Evolutionary conservation across 1,140 invertebrate species (phyloP).

Genomic region (Pteromalus puparum): DNA sequence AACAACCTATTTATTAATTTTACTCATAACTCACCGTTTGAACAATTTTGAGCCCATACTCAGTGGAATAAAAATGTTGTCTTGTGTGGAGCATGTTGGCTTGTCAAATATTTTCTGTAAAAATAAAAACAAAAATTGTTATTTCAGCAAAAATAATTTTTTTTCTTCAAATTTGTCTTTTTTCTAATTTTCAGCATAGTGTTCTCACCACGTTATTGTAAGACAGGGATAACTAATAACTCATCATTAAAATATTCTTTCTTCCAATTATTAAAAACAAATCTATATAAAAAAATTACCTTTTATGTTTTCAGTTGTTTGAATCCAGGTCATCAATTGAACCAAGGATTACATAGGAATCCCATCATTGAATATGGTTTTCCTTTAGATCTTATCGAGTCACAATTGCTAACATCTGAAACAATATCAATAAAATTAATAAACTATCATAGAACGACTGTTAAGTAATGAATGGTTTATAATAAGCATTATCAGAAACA

Average conservation of each 20-base stretch:
- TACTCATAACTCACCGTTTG: background rate
- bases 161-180: background rate
- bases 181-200: constrained; percentile 55
- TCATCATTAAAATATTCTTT: constrained; percentile 60
- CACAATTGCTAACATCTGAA: background rate
- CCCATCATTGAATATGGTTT: background rate
- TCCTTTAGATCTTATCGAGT: constrained; percentile 14
- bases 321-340: constrained; percentile 16
- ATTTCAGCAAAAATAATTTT: background rate
- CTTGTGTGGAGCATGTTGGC: background rate
- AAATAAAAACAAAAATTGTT: constrained; percentile 10
- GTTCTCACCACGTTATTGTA: constrained; percentile 62
- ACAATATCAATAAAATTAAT: background rate
- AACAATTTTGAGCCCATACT: background rate
- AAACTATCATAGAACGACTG: background rate
- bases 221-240: constrained; percentile 68
- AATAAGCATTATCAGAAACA: constrained; percentile 8
- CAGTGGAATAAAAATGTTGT: background rate
- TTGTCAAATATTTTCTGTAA: background rate
- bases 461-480: background rate
- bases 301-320: constrained; percentile 5
- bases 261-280: background rate
- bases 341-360: too few species aligned
- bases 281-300: background rate
- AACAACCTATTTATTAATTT: background rate